Percentiles rank a stretch among this genome's conserved stretches.
phyloP scores from a whole-genome alignment of 2,797 vertebrate species.

The Chiroxiphia lanceolata region DNA sequence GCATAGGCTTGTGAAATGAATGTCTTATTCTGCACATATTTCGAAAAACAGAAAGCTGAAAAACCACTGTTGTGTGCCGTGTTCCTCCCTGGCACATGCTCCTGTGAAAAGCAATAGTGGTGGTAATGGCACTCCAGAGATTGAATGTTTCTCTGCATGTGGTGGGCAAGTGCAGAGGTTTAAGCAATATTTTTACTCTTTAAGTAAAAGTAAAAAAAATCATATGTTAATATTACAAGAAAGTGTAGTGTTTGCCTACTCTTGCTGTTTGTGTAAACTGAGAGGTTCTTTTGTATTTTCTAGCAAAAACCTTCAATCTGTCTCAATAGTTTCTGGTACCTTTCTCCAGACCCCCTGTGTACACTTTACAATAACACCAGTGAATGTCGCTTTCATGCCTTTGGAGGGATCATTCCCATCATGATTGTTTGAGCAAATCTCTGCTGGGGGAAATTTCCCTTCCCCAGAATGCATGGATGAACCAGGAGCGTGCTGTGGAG shows the following conservation, averaged over 20 bases:
- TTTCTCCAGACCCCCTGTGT: not conserved
- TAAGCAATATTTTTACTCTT: not conserved
- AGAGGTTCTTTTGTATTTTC: not conserved
- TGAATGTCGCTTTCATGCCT: not conserved
- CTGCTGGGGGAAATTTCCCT: not conserved
- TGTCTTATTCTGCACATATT: not conserved
- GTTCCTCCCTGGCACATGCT: not conserved
- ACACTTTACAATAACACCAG: not conserved
- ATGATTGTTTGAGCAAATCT: not conserved
- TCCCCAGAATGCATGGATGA: not conserved
- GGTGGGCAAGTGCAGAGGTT: not conserved
- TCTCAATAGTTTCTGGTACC: not conserved
- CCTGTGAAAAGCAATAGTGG: not conserved
- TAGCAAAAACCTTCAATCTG: not conserved
- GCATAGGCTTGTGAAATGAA: not conserved
- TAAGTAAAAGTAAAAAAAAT: not conserved
- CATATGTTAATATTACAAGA: not conserved
- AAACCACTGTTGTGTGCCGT: not conserved
- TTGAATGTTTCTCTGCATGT: not conserved
- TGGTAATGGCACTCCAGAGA: not conserved
- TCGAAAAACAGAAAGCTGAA: not conserved
- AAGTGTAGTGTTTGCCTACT: not conserved
- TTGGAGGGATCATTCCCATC: not conserved
- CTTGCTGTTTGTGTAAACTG: not conserved
- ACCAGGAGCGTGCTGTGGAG: not conserved